A percentile compares a stretch with the other conserved stretches of the same genome.
Evolutionary conservation across 2,113 vertebrate genomes (phyloP).

Genomic region (Xiphophorus hellerii): DNA sequence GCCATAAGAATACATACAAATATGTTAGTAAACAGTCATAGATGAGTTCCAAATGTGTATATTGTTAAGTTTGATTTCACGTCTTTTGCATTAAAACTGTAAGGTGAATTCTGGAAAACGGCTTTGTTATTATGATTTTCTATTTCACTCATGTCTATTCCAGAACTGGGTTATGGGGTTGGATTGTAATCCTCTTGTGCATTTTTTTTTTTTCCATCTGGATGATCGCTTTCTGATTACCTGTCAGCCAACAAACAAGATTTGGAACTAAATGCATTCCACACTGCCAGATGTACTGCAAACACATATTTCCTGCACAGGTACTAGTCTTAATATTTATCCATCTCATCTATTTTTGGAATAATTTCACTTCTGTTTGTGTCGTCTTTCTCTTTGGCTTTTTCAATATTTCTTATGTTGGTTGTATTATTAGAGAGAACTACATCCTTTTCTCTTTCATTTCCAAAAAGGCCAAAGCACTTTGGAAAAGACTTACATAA

Average conservation of each 20-base stretch:
- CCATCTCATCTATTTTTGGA: background rate
- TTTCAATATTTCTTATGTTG: background rate
- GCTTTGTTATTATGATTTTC: background rate
- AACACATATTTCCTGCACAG: background rate
- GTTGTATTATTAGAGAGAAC: background rate
- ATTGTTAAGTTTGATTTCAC: too few species aligned
- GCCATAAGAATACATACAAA: too few species aligned
- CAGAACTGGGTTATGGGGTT: background rate
- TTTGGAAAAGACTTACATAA: background rate
- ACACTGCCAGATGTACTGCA: background rate
- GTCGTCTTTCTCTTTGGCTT: background rate
- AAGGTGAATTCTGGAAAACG: too few species aligned
- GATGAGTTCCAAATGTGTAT: too few species aligned
- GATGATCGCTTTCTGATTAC: background rate
- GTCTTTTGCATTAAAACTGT: too few species aligned
- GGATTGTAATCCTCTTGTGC: background rate
- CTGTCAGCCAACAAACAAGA: background rate
- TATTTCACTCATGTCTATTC: background rate
- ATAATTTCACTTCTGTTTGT: background rate
- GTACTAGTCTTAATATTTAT: background rate
- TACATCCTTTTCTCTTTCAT: background rate
- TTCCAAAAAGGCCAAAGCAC: conserved; percentile 1
- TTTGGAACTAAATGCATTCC: background rate
- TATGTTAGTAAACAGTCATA: too few species aligned
- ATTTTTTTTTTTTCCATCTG: background rate